phyloP scores from a whole-genome alignment of 2,797 vertebrate species.

The Jordanella pulchra region DNA sequence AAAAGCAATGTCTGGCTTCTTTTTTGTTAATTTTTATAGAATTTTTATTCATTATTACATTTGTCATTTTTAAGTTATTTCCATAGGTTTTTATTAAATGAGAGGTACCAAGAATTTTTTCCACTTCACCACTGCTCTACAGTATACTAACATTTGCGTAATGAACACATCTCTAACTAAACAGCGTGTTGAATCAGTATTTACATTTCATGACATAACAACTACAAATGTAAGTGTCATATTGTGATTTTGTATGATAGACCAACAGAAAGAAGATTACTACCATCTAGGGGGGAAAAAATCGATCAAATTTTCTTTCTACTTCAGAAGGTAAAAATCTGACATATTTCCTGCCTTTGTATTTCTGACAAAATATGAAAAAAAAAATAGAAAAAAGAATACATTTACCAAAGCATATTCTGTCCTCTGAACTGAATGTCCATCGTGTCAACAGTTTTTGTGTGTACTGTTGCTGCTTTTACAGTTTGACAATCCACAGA shows the following conservation, averaged over 20 bases:
- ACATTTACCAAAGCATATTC: slow-evolving; percentile 21
- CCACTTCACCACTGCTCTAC: no score
- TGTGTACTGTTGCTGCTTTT: slow-evolving; percentile 36
- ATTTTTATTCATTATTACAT: no score
- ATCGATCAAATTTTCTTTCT: neutral
- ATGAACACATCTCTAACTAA: neutral
- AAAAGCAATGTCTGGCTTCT: no score
- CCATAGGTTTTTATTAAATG: no score
- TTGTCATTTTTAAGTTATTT: no score
- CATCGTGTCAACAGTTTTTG: slow-evolving; percentile 9
- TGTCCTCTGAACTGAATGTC: slow-evolving; percentile 31
- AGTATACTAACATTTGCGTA: neutral
- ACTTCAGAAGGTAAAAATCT: neutral
- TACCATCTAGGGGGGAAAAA: neutral
- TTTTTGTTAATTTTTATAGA: no score
- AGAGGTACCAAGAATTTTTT: no score
- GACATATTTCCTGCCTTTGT: neutral
- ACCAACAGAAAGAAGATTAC: neutral
- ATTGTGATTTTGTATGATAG: neutral
- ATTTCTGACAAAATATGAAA: neutral
- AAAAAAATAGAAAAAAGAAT: neutral
- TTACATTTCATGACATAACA: neutral
- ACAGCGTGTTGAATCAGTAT: neutral
- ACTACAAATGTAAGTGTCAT: neutral
- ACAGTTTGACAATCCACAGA: slow-evolving; percentile 39